Evolutionary conservation across 1,140 invertebrate species (phyloP), one percentile per base, ranked within the genome.

Genomic region (Oscheius sp.): DNA sequence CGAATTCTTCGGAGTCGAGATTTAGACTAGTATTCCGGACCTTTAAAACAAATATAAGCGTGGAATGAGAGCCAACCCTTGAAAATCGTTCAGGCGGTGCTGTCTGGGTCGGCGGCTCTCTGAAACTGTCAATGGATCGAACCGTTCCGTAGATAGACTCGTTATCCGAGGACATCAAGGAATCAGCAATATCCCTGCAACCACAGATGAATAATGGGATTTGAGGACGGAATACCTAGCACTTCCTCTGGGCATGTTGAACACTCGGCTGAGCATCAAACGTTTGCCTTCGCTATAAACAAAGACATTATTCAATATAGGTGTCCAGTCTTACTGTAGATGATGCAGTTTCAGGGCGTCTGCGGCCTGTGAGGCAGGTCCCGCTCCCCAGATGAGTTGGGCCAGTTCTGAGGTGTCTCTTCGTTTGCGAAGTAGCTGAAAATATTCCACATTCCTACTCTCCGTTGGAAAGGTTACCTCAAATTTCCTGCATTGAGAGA

Each of bases 351-450:
- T 64, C 20, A 31, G 18, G 34, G 31, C 36, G 64, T 58, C 38
- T 32, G 64, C 38, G 62, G 59, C 38, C 45, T 42, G 10, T 63
- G 18, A 32, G 34, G 69, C 55, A 55, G 67, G 55, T 13, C 32
- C 67, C 3, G 67, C 26, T 2, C 67, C 67, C 18, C 52, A 68
- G 7, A 68, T 26, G 35, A 68, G 38, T 42, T 68, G 52, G 2
- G 55, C 34, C n/a, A 68, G 7, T 18, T 68, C 61, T 3, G 20
- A 23, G 26, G 52, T 35, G 20, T 68, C 67, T 26, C 42, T 61
- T 35, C 20, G 15, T n/a, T 42, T 32, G n/a, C 46, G 26, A 32
- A 59, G 61, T n/a, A 59, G 36, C 34, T 68, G 52, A 18, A 68
- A 68, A 29, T 38, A 7, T 38, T 23, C 26, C 23, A 13, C 23